Conservation (phyloP, 92 coral and sea anemone genomes). For the Parazoanthus swiftii region DNA sequence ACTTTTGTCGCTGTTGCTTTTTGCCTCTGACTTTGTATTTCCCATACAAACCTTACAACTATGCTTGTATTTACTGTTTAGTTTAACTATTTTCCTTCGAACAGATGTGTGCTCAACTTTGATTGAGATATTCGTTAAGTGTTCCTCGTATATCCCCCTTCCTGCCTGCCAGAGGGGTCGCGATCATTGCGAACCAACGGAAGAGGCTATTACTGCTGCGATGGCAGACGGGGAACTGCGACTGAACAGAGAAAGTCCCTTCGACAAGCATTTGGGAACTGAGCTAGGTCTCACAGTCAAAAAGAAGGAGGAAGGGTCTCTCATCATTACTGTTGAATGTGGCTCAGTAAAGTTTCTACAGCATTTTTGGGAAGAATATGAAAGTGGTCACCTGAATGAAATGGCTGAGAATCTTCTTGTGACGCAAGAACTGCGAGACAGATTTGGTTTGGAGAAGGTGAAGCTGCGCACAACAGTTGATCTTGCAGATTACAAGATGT, state of each 20-base stretch:
- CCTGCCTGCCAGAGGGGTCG: no score
- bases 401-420: slow-evolving; percentile 8
- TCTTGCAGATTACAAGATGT: neutral
- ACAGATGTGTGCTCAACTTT: no score
- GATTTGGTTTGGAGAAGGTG: neutral
- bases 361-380: neutral
- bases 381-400: neutral
- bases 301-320: neutral
- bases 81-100: no score
- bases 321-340: neutral
- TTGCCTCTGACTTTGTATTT: no score
- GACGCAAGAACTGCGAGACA: neutral
- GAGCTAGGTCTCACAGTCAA: neutral
- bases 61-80: no score
- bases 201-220: neutral
- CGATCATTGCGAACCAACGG: no score
- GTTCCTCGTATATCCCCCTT: no score
- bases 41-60: no score
- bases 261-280: neutral
- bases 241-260: neutral
- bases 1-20: no score
- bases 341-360: neutral
- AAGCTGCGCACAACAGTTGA: neutral
- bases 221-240: neutral
- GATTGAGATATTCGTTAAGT: no score